Evolutionary conservation across 2,797 vertebrate genomes (phyloP), one percentile per base, ranked within the genome.

Genomic region (Microhierax caerulescens): DNA sequence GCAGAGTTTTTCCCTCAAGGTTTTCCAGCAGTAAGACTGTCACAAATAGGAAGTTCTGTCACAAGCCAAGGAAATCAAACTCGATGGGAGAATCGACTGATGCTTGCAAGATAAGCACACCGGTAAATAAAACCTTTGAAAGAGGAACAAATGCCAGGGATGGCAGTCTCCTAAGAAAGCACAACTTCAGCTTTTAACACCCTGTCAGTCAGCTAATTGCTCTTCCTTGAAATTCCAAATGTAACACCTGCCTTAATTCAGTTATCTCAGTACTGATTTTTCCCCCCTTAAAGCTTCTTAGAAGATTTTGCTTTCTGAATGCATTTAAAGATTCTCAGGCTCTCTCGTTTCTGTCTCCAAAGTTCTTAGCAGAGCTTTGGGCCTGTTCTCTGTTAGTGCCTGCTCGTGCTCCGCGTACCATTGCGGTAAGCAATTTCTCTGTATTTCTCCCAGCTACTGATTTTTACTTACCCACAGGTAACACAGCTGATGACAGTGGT

Each of bases 51-150:
- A 80, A 84, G 72, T 93, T 96, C 56, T 47, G 64, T n/a, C 50
- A 23, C 70, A 89, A 85, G 61, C 64, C 56, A 74, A 78, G 57
- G 84, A 74, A 48, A 70, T 57, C 21, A 50, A 68, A 75, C 41
- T n/a, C 50, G 32, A 5, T 24, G 34, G 34, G 22, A 77, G 48
- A 87, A 56, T 0, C 94, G 48, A 36, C 17, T 57, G 43, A 68
- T 50, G 74, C n/a, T 72, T 59, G 23, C 57, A 72, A 72, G 74
- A 79, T 79, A 93, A 93, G 91, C 9, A 18, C 65, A 85, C 39
- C 65, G n/a, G 37, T 74, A 83, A 95, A 70, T 78, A 90, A 88
- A 90, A 56, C 28, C n/a, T 75, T 19, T 57, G 70, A 39, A 84
- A 56, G 79, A 74, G 30, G 14, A 80, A 39, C 27, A 47, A 67